Base-by-base conservation (phyloP, 2,797 vertebrate species). In the Myotis daubentonii region DNA sequence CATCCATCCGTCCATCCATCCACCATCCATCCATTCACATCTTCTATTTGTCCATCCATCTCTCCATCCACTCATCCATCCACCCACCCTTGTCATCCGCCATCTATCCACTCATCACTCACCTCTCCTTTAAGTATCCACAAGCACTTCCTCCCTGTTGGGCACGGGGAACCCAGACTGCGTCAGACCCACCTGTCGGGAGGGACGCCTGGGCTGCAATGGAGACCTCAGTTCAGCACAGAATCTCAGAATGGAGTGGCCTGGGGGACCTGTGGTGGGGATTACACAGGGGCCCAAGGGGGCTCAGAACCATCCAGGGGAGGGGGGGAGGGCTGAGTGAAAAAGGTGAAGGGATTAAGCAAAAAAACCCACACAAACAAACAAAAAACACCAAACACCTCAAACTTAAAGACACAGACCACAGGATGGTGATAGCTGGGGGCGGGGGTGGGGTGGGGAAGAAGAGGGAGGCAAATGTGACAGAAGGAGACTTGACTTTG, bases 201-300 rank as follows among this genome's bases (percentile, higher is more conserved):
- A 68, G 33, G 38, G 17, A 23, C 25, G 3, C 0, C 23, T 9
- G n/a, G n/a, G 20, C 8, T 9, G 22, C 36, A 7, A 0, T 1
- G 25, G 53, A 47, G 60, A 17, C 33, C 30, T 41, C n/a, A 28
- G 0, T 12, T 66, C 15, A 22, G 4, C 6, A 2, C 9, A 49
- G 68, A 90, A 13, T 49, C 62, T 30, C 36, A 20, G 80, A n/a
- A 47, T 0, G 20, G 47, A 30, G 55, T 6, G 36, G 0, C 9
- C 2, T 3, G 11, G 8, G 75, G 60, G 12, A 8, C 10, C 49
- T 11, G 1, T 1, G 1, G 9, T 3, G 3, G 55, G 41, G 25
- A 0, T 33, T 10, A 2, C 2, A 1, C 19, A 3, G 8, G 30
- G 76, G 17, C 55, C 57, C 13, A 9, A 72, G 41, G 33, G 57